Conservation (phyloP, 2,888 invertebrate genomes). For the Colletes collaris region DNA sequence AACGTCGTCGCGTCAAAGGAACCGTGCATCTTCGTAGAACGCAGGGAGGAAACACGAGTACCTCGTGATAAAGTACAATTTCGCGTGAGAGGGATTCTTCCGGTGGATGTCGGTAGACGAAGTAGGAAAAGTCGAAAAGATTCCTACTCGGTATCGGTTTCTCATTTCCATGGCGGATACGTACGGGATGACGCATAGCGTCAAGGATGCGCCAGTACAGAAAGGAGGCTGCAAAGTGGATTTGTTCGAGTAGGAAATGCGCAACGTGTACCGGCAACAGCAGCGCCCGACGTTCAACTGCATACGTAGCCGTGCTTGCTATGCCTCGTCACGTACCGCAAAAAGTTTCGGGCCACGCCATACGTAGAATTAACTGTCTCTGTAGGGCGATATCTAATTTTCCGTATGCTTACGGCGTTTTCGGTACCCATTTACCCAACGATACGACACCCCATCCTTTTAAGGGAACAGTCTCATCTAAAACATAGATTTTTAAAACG, state of each 20-base stretch:
- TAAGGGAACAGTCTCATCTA: background rate
- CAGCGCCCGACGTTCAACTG: slow-evolving; percentile 38
- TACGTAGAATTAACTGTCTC: slow-evolving; percentile 66
- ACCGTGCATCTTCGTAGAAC: background rate
- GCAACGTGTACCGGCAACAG: slow-evolving; percentile 52
- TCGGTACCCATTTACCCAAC: slow-evolving; percentile 8
- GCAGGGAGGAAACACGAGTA: slow-evolving; percentile 20
- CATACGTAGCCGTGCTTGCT: slow-evolving; percentile 49
- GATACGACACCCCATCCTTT: background rate
- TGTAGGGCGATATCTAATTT: slow-evolving; percentile 55
- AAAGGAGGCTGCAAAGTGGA: slow-evolving; percentile 66
- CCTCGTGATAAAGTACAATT: slow-evolving; percentile 52
- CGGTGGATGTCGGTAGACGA: slow-evolving; percentile 43
- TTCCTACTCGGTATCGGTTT: slow-evolving; percentile 45
- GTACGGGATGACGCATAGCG: slow-evolving; percentile 66
- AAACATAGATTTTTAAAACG: background rate
- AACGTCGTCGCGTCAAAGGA: slow-evolving; percentile 6
- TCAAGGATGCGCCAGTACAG: slow-evolving; percentile 65
- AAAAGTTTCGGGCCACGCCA: slow-evolving; percentile 62
- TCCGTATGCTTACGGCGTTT: slow-evolving; percentile 47
- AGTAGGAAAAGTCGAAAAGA: slow-evolving; percentile 35
- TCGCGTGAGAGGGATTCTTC: slow-evolving; percentile 46
- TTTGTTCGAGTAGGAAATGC: slow-evolving; percentile 68
- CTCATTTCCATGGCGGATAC: slow-evolving; percentile 59
- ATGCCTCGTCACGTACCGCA: slow-evolving; percentile 66